A percentile compares a stretch with the other conserved stretches of the same genome.
Conservation (phyloP, 2,113 vertebrate species). For the Trichomycterus rosablanca region DNA sequence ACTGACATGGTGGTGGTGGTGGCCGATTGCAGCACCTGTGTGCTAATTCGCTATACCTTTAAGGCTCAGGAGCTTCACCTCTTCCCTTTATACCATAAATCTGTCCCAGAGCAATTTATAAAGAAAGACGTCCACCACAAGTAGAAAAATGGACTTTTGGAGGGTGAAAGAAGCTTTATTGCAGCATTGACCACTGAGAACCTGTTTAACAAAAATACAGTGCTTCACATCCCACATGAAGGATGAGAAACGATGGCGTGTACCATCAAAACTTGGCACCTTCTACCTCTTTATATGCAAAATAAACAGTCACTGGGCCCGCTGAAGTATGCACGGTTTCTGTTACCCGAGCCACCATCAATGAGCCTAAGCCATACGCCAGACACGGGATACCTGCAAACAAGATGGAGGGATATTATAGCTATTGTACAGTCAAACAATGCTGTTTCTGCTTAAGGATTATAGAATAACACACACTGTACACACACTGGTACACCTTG, state of each 20-base stretch:
- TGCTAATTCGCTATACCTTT: constrained; percentile 4
- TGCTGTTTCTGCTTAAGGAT: too few species aligned
- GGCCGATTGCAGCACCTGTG: constrained; percentile 20
- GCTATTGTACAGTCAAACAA: too few species aligned
- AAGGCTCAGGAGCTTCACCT: not conserved
- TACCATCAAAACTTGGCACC: constrained; percentile 81
- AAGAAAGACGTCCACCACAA: too few species aligned
- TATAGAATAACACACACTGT: too few species aligned
- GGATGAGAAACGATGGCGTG: too few species aligned
- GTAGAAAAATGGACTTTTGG: not conserved
- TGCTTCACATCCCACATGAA: constrained; percentile 1
- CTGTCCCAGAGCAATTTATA: not conserved
- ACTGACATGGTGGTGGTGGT: too few species aligned
- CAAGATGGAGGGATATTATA: constrained; percentile 6
- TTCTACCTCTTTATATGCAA: constrained; percentile 93
- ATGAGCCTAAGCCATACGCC: constrained; percentile 90
- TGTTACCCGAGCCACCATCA: constrained; percentile 84
- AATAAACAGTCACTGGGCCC: constrained; percentile 89
- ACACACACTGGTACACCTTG: too few species aligned
- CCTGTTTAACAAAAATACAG: not conserved
- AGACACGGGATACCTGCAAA: constrained; percentile 86
- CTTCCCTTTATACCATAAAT: not conserved
- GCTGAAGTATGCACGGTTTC: constrained; percentile 86
- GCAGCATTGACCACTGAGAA: not conserved
- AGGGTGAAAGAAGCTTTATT: constrained; percentile 18